Conservation (phyloP, 2,797 vertebrate genomes). For the Coluber constrictor region DNA sequence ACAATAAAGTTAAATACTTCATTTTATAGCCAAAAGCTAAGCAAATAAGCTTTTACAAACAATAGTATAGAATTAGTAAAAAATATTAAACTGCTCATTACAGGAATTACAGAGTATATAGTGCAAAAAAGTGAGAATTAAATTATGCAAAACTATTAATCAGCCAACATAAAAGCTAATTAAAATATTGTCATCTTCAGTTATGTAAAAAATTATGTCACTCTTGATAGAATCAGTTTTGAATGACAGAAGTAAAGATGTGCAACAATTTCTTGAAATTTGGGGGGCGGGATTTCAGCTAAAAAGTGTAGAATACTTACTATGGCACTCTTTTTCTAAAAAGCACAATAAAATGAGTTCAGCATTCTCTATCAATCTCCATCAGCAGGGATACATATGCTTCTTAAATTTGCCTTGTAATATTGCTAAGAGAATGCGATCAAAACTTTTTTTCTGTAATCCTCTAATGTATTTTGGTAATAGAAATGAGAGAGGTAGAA, state of each 20-base stretch:
- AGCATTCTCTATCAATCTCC: background rate
- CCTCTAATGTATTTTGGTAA: background rate
- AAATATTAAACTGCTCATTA: background rate
- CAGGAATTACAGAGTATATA: background rate
- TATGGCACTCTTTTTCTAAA: background rate
- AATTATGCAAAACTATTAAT: background rate
- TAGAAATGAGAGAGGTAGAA: background rate
- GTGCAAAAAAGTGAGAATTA: background rate
- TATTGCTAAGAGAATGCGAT: background rate
- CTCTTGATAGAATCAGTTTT: background rate
- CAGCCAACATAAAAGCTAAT: background rate
- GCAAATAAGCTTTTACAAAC: background rate
- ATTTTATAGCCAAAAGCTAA: background rate
- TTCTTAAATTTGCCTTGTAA: background rate
- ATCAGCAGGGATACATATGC: background rate
- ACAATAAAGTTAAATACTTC: background rate
- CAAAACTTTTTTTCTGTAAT: background rate
- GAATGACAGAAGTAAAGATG: background rate
- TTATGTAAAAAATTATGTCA: background rate
- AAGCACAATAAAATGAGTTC: background rate
- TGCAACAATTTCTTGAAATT: background rate
- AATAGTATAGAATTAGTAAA: background rate
- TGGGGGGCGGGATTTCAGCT: background rate
- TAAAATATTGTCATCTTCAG: background rate
- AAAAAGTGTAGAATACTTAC: background rate